Conservation (phyloP, 2,888 invertebrate genomes). For the Limnephilus rhombicus region DNA sequence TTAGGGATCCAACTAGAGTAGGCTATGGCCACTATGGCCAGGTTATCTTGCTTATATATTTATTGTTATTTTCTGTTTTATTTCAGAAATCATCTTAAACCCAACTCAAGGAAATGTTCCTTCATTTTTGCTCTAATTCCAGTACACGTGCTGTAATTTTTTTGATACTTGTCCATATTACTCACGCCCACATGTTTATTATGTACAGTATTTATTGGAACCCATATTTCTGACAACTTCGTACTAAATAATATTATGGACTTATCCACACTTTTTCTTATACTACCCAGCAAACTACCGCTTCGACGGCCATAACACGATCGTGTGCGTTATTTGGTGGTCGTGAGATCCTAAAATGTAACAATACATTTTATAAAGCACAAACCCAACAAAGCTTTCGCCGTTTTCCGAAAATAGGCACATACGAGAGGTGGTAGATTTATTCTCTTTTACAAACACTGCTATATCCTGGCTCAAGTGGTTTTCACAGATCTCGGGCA, state of each 20-base stretch:
- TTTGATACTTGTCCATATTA: background rate
- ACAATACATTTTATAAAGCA: background rate
- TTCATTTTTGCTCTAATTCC: background rate
- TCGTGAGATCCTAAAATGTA: background rate
- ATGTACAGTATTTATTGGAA: background rate
- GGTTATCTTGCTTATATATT: background rate
- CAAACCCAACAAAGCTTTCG: background rate
- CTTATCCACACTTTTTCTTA: background rate
- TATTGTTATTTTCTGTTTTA: background rate
- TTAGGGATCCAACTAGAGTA: too few species aligned
- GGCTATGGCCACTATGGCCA: background rate
- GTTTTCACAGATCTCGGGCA: background rate
- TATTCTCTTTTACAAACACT: too few species aligned
- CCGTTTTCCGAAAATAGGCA: too few species aligned
- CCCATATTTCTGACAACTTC: background rate
- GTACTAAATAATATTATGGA: background rate
- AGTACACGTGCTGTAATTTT: background rate
- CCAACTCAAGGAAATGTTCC: background rate
- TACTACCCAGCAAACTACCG: background rate
- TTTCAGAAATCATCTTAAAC: background rate
- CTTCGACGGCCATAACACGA: background rate
- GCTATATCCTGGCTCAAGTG: background rate
- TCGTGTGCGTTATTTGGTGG: background rate
- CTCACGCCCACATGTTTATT: background rate
- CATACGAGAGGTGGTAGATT: too few species aligned